These are phyloP conservation scores for Nematopogon swammerdamellus DNA, from an alignment of 2,888 invertebrate species.

Conservation along the genomic window DNA sequence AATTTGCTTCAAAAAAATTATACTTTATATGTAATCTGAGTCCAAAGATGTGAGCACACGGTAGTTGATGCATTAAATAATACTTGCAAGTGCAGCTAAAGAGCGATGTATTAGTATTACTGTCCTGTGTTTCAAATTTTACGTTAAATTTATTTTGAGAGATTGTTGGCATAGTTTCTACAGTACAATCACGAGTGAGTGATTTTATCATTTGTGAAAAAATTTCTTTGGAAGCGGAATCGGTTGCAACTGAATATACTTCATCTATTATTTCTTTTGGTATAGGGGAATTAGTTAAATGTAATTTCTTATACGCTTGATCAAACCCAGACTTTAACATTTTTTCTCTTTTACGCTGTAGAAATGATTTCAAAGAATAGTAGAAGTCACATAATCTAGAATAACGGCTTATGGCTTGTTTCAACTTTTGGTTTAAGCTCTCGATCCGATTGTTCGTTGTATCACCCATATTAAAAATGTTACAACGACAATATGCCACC, in stretches of 20 bases:
- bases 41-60: background rate
- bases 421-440: conserved; percentile 1
- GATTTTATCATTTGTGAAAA: background rate
- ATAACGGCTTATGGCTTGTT: background rate
- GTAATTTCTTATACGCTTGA: background rate
- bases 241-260: background rate
- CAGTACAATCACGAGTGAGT: background rate
- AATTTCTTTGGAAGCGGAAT: background rate
- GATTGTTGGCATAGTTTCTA: background rate
- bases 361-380: background rate
- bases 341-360: background rate
- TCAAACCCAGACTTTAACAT: background rate
- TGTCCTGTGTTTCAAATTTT: too few relatives aligned
- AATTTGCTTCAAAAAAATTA: background rate
- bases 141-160: too few relatives aligned
- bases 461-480: conserved; percentile 2
- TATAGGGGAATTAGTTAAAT: background rate
- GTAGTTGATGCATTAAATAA: too few relatives aligned
- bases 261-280: background rate
- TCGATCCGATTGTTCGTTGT: conserved; percentile 1
- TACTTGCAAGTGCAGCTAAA: too few relatives aligned
- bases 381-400: background rate
- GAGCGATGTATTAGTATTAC: too few relatives aligned
- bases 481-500: background rate
- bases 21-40: background rate